Evolutionary conservation across 2,113 vertebrate species (phyloP).

Genomic region (Prietella phreatophila): DNA sequence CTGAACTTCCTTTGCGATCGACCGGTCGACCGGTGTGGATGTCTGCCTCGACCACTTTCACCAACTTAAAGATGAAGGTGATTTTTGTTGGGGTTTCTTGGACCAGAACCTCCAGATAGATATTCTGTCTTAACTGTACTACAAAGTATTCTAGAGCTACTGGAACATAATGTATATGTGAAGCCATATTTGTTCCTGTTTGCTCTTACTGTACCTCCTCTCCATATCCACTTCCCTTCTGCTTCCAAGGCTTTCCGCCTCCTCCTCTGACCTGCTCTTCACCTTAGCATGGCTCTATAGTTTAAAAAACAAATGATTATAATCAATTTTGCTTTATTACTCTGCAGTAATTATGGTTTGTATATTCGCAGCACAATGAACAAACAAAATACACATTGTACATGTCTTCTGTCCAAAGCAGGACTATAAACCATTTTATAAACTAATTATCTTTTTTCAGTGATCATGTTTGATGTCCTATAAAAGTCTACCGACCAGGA

Average conservation of each 20-base stretch:
- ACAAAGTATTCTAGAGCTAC: neutral
- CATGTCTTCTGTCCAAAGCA: neutral
- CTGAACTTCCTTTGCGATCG: too few species aligned
- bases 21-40: too few species aligned
- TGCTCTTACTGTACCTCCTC: conserved; percentile 72
- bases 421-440: neutral
- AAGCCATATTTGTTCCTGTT: neutral
- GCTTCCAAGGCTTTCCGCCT: conserved; percentile 83
- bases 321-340: neutral
- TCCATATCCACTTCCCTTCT: conserved; percentile 87
- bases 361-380: neutral
- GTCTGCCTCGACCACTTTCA: too few species aligned
- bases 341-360: neutral
- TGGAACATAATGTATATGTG: too few species aligned
- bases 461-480: neutral
- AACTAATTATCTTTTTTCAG: neutral
- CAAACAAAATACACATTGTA: neutral
- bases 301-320: neutral
- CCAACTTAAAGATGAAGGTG: too few species aligned
- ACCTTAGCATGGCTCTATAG: conserved; percentile 82
- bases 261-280: conserved; percentile 81
- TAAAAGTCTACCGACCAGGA: neutral
- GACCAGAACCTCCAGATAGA: too few species aligned
- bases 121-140: too few species aligned
- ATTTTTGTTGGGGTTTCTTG: too few species aligned